Conservation (phyloP, 2,888 invertebrate genomes). For the Brassicogethes aeneus region DNA sequence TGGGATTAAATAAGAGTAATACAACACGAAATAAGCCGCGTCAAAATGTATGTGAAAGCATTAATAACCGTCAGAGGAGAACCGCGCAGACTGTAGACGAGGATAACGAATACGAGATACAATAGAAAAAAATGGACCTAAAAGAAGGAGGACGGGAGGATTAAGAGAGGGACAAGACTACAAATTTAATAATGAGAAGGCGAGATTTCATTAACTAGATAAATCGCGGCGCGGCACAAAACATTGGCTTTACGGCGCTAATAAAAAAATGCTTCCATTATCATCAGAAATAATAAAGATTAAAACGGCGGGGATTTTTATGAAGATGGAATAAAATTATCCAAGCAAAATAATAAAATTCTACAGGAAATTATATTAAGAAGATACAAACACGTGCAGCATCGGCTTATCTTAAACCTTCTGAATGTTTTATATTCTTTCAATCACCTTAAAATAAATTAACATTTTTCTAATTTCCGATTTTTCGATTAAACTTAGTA, state of each 20-base stretch:
- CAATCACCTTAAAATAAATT: too few species aligned
- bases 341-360: background rate
- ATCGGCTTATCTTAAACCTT: too few species aligned
- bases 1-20: background rate
- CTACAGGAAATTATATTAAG: too few species aligned
- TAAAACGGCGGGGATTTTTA: background rate
- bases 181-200: slow-evolving; percentile 1
- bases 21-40: background rate
- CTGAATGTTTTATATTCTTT: too few species aligned
- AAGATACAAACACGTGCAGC: too few species aligned
- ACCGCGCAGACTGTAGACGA: too few species aligned
- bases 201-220: background rate
- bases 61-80: background rate
- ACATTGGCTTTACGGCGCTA: background rate
- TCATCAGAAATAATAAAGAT: background rate
- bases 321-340: background rate
- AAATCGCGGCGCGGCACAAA: background rate
- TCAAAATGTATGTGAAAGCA: background rate
- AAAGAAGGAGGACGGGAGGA: too few species aligned
- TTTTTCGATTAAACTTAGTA: too few species aligned
- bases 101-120: too few species aligned
- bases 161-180: background rate
- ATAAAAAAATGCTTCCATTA: background rate
- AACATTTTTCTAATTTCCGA: too few species aligned
- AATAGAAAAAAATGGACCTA: too few species aligned